Conservation (phyloP, 2,113 vertebrate species). For the Pygoscelis antarcticus region DNA sequence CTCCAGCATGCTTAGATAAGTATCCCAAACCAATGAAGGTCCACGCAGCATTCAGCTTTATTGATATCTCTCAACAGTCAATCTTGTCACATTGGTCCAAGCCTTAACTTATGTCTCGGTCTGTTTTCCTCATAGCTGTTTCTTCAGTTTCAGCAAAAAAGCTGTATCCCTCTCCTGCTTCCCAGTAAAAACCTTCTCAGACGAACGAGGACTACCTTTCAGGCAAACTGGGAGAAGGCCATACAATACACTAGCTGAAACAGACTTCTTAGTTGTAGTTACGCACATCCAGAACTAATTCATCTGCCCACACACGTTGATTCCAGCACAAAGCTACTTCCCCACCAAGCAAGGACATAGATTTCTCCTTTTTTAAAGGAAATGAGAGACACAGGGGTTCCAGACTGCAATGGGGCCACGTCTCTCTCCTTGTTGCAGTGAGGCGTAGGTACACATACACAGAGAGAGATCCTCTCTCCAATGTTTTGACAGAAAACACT, state of each 20-base stretch:
- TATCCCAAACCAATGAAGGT: neutral
- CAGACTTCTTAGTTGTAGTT: neutral
- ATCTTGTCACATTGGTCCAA: neutral
- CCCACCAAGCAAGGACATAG: neutral
- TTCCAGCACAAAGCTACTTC: neutral
- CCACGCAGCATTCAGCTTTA: neutral
- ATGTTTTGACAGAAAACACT: neutral
- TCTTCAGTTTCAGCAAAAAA: neutral
- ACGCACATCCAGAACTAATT: neutral
- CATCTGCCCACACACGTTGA: neutral
- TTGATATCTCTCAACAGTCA: neutral
- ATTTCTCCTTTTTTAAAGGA: neutral
- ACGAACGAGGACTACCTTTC: neutral
- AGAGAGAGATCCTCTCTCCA: neutral
- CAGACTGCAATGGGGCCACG: neutral
- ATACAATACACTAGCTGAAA: neutral
- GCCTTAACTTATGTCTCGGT: neutral
- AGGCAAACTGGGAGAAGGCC: neutral
- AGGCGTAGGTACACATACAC: rapidly evolving
- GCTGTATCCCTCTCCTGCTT: neutral
- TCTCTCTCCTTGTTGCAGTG: neutral
- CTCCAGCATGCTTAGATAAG: neutral
- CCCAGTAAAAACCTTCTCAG: neutral
- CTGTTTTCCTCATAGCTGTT: neutral
- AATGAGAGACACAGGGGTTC: neutral